phyloP scores from a whole-genome alignment of 1,140 invertebrate species.

The Diuraphis noxia region DNA sequence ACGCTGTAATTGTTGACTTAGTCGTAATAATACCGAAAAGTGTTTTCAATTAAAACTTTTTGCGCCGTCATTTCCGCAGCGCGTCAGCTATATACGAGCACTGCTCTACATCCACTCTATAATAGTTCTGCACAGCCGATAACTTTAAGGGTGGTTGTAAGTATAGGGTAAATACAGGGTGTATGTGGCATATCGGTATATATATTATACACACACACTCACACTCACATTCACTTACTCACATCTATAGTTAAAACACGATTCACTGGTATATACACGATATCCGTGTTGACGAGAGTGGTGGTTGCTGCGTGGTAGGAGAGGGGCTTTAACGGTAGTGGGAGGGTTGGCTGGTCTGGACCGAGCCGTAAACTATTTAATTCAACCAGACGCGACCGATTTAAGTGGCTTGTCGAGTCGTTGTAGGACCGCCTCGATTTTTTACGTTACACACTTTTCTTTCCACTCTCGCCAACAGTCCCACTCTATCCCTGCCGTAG shows the following conservation, averaged over 20 bases:
- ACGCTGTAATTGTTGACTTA: neutral
- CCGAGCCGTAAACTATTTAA: neutral
- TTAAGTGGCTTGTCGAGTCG: conserved; percentile 37
- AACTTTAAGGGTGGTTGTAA: neutral
- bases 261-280: neutral
- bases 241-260: neutral
- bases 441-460: conserved; percentile 4
- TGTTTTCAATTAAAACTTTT: conserved; percentile 51
- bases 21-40: conserved; percentile 5
- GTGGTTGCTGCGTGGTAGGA: neutral
- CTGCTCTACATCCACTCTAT: neutral
- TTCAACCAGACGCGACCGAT: conserved; percentile 1
- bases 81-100: neutral
- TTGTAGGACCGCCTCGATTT: neutral
- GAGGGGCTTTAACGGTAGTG: neutral
- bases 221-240: neutral
- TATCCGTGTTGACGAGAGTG: neutral
- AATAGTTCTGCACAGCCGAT: neutral
- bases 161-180: neutral
- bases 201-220: neutral
- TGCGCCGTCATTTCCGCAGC: neutral
- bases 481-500: neutral
- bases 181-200: neutral
- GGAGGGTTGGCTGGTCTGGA: neutral
- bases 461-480: neutral